These are phyloP conservation scores for Merodon equestris DNA, from an alignment of 2,888 invertebrate species.

Conservation along the genomic window DNA sequence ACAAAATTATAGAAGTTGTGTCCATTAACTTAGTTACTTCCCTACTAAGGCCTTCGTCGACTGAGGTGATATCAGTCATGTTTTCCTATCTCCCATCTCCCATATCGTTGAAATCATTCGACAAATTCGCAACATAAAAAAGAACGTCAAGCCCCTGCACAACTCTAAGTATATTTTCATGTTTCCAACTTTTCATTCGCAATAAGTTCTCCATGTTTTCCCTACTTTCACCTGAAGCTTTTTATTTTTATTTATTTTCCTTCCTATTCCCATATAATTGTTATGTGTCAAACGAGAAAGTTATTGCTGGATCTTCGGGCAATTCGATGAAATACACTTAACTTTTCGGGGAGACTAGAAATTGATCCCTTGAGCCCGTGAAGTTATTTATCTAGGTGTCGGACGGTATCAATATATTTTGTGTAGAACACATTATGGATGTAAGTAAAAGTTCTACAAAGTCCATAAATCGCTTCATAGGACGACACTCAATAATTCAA, in stretches of 20 bases:
- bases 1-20: no score
- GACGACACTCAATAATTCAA: conserved; percentile 44
- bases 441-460: conserved; percentile 36
- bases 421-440: conserved; percentile 34
- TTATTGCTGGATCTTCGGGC: conserved; percentile 35
- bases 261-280: conserved; percentile 47
- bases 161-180: no score
- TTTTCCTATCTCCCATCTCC: no score
- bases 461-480: conserved; percentile 46
- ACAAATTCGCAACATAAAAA: no score
- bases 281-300: conserved; percentile 46
- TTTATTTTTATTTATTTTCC: background rate
- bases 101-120: no score
- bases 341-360: conserved; percentile 30
- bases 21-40: no score
- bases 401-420: conserved; percentile 53
- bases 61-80: no score
- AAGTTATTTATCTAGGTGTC: conserved; percentile 60
- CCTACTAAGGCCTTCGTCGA: no score
- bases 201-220: no score
- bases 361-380: conserved; percentile 58
- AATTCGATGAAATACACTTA: conserved; percentile 23
- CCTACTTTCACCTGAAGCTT: background rate
- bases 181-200: no score
- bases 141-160: no score